Percentiles rank a stretch among this genome's conserved stretches.
Conservation (phyloP, 1,140 invertebrate species). For the Bombus balteatus region DNA sequence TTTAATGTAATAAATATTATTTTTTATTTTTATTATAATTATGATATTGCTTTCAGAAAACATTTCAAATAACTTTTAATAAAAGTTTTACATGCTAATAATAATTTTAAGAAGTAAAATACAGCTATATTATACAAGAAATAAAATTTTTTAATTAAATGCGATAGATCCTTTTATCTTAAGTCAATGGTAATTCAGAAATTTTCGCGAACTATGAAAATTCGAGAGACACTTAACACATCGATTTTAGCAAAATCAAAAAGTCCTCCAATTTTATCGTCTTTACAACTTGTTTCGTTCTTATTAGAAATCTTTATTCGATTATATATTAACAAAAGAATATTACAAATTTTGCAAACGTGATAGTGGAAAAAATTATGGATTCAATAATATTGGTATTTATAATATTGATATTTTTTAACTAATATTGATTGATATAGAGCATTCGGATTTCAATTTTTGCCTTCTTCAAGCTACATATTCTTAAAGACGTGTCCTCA, state of each 20-base stretch:
- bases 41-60: not conserved
- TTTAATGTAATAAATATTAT: not conserved
- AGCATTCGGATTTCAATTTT: not conserved
- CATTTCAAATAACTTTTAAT: not conserved
- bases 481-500: not conserved
- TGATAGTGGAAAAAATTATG: not conserved
- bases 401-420: not conserved
- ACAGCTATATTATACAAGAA: not conserved
- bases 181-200: not conserved
- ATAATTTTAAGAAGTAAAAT: not conserved
- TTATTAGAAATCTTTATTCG: not conserved
- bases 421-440: no score
- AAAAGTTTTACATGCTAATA: not conserved
- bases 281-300: not conserved
- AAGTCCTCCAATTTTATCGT: not conserved
- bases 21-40: not conserved
- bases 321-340: not conserved
- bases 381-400: not conserved
- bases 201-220: not conserved
- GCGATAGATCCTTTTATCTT: not conserved
- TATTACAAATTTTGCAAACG: not conserved
- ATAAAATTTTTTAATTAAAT: not conserved
- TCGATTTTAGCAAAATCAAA: not conserved
- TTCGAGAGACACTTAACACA: not conserved
- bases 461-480: not conserved